These are phyloP conservation scores for Dendrolimus pini DNA, from an alignment of 2,888 invertebrate genomes.

Conservation along the genomic window DNA sequence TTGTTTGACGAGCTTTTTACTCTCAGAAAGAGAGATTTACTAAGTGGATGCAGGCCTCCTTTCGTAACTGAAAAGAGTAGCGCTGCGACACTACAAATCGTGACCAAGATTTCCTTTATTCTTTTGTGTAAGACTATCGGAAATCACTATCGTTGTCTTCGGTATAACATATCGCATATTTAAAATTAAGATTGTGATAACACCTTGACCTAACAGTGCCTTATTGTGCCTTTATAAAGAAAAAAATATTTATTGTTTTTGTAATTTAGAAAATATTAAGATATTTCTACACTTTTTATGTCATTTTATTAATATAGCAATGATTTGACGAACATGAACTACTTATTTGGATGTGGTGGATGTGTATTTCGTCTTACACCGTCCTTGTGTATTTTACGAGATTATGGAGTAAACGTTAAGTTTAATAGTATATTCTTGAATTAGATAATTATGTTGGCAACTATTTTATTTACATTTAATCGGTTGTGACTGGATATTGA, in stretches of 20 bases:
- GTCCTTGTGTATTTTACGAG: slow-evolving; percentile 75
- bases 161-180: slow-evolving; percentile 38
- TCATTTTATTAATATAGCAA: slow-evolving; percentile 51
- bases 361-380: slow-evolving; percentile 71
- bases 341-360: slow-evolving; percentile 54
- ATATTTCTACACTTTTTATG: slow-evolving; percentile 58
- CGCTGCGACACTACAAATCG: slow-evolving; percentile 43
- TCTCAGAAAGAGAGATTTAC: slow-evolving; percentile 8
- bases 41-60: slow-evolving; percentile 51
- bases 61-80: slow-evolving; percentile 55
- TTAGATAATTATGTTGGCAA: slow-evolving; percentile 59
- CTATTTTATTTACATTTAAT: slow-evolving; percentile 33
- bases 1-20: not conserved
- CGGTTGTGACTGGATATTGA: slow-evolving; percentile 6
- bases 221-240: slow-evolving; percentile 68
- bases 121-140: slow-evolving; percentile 59
- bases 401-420: slow-evolving; percentile 64
- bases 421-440: slow-evolving; percentile 57
- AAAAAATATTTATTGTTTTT: slow-evolving; percentile 67
- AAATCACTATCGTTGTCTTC: slow-evolving; percentile 36
- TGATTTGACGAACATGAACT: slow-evolving; percentile 53
- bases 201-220: slow-evolving; percentile 71
- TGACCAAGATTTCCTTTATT: slow-evolving; percentile 55
- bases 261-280: slow-evolving; percentile 59
- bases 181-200: slow-evolving; percentile 68